Percentiles rank a stretch among this genome's conserved stretches.
Evolutionary conservation across 2,797 vertebrate genomes (phyloP).

Genomic region (Bovichtus variegatus): DNA sequence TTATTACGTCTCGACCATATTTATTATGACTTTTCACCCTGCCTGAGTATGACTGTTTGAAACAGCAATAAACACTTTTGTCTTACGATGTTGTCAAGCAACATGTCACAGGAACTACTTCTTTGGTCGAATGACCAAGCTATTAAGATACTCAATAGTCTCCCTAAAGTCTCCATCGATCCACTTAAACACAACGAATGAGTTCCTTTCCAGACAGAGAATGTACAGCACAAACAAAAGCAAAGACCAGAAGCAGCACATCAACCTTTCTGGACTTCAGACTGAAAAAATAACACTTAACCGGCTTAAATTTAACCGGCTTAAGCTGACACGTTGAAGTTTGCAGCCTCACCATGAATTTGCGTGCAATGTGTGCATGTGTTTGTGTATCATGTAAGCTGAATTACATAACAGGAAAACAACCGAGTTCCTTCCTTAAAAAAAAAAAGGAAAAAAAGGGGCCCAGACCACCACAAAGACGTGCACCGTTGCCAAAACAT

Average conservation of each 20-base stretch:
- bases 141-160: background rate
- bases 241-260: conserved; percentile 15
- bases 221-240: conserved; percentile 7
- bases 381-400: conserved; percentile 19
- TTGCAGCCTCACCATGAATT: background rate
- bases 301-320: no score
- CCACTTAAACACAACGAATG: conserved; percentile 38
- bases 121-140: background rate
- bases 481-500: conserved; percentile 50
- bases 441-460: conserved; percentile 9
- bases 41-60: background rate
- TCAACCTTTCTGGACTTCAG: background rate
- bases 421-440: conserved; percentile 69
- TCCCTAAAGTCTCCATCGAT: conserved; percentile 22
- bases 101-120: background rate
- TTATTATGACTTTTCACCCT: background rate
- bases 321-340: no score
- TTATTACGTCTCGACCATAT: no score
- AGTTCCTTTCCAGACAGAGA: background rate
- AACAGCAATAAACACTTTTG: background rate
- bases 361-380: background rate
- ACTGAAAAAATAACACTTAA: background rate
- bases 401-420: conserved; percentile 77
- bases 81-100: background rate
- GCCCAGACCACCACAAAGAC: conserved; percentile 39